Conservation (phyloP, 2,797 vertebrate genomes). For the Fundulus diaphanus region DNA sequence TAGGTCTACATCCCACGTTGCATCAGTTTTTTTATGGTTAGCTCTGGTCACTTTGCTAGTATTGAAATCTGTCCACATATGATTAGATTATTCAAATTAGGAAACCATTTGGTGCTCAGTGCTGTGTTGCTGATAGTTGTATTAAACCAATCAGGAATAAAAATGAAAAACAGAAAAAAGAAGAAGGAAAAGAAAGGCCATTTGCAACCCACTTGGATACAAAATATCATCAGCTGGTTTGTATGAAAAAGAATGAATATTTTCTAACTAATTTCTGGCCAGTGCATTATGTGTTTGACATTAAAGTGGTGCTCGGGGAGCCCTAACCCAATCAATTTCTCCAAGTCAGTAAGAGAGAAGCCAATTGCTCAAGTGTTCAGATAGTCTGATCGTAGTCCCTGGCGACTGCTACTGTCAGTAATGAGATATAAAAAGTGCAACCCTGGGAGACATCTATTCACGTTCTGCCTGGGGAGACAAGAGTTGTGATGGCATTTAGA, state of each 20-base stretch:
- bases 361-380: conserved; percentile 77
- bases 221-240: conserved; percentile 56
- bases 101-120: conserved; percentile 54
- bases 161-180: conserved; percentile 13
- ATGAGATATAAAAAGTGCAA: conserved; percentile 80
- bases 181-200: conserved; percentile 8
- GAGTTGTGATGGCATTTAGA: conserved; percentile 71
- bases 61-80: conserved; percentile 45
- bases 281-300: conserved; percentile 77
- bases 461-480: conserved; percentile 71
- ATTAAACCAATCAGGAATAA: conserved; percentile 34
- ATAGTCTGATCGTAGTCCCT: conserved; percentile 77
- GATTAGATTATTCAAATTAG: conserved; percentile 52
- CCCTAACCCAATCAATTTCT: conserved; percentile 76
- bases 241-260: conserved; percentile 45
- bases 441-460: conserved; percentile 74
- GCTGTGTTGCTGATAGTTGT: conserved; percentile 16
- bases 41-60: conserved; percentile 31
- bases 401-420: conserved; percentile 74
- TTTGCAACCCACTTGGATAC: conserved; percentile 37
- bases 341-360: conserved; percentile 60
- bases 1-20: conserved; percentile 41
- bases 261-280: conserved; percentile 65
- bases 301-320: conserved; percentile 75
- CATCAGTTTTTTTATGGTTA: conserved; percentile 24